These are phyloP conservation scores for Salvelinus namaycush DNA, from an alignment of 2,113 vertebrate genomes.

Conservation along the genomic window DNA sequence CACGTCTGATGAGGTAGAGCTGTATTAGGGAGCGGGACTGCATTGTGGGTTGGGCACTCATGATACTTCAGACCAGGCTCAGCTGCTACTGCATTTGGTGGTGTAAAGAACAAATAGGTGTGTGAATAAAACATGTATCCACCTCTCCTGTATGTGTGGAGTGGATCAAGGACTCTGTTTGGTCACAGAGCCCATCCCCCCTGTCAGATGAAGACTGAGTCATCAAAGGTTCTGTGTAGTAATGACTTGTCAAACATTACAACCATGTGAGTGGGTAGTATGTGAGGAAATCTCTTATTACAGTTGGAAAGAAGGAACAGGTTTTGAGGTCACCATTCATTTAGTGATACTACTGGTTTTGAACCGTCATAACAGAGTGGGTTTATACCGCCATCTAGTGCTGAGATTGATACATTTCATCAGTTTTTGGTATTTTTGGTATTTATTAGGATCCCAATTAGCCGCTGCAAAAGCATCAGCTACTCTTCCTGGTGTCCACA, in stretches of 20 bases:
- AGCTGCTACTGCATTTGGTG: background rate
- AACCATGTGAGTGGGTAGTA: background rate
- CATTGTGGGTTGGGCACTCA: background rate
- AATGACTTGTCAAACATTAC: background rate
- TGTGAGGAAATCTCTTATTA: background rate
- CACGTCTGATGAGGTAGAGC: background rate
- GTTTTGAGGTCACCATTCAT: background rate
- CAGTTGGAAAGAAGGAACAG: background rate
- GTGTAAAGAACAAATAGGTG: background rate
- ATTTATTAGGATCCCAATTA: background rate
- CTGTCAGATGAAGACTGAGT: too few species aligned
- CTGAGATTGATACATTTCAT: background rate
- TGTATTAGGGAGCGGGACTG: background rate
- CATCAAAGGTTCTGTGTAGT: background rate
- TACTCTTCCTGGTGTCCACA: too few species aligned
- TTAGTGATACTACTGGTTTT: background rate
- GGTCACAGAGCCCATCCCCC: background rate
- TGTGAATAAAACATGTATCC: background rate
- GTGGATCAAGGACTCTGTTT: background rate
- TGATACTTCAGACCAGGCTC: background rate
- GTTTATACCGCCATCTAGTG: conserved; percentile 29
- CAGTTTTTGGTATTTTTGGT: background rate
- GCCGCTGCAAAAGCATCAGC: too few species aligned
- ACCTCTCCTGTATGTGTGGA: background rate
- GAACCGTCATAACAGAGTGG: background rate